Evolutionary conservation across 2,888 invertebrate genomes (phyloP), one percentile per base, ranked within the genome.

Genomic region (Drosophila barbarae): DNA sequence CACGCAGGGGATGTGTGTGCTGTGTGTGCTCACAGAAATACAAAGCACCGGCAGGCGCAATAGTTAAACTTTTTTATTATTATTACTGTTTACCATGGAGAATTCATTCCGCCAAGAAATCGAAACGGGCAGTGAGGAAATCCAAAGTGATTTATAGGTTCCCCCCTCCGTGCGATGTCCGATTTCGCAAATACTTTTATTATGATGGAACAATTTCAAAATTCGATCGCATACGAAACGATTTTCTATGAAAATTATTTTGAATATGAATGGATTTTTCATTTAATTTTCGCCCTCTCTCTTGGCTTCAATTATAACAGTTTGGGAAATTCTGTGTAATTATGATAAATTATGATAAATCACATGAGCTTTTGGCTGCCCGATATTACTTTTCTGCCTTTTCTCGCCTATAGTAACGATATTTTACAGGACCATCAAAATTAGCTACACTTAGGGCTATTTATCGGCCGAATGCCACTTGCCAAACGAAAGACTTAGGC

Each of bases 401-500:
- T 21, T 23, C 23, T 23, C 3, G 4, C 3, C 3, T 23, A 23
- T 13, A 13, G 13, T 13, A 13, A 41, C 23, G 7, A 41, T 23
- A 13, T 21, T 2, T 4, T 8, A 5, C 23, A 42, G 46, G 32
- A 21, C 13, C 9, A 21, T 2, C 8, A 8, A 46, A 18, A 13
- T 30, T 13, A 46, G 15, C 46, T 30, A 8, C 18, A 46, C 4
- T 46, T 30, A 13, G 5, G 5, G 23, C 13, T 8, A 7, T 41
- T 21, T n/a, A 23, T 15, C 10, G 18, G 18, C 39, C 12, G 56
- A 60, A 32, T 50, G 61, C 61, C 61, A 61, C 63, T 38, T 52
- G 63, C 44, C 61, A 63, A 60, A 80, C 84, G 72, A 86, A 87
- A 80, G 86, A 87, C 86, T 87, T 85, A 78, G 84, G 77, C 71